phyloP scores from a whole-genome alignment of 2,888 invertebrate genomes.

The Abscondita cerata region DNA sequence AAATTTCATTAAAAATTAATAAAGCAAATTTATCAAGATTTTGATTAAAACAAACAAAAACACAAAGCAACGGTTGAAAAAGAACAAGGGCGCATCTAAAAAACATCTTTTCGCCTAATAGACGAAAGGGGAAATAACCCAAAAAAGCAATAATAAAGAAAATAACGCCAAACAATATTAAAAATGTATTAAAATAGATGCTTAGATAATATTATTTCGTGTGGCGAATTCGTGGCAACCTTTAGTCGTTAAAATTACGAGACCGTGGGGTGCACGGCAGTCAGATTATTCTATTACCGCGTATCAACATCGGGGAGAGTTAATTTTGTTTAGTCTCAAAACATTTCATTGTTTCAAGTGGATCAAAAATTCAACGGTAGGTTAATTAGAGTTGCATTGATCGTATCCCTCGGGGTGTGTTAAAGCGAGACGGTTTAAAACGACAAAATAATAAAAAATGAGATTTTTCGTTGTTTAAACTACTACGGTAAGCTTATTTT shows the following conservation, averaged over 20 bases:
- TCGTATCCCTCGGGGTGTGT: slow-evolving; percentile 52
- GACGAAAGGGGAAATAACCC: too few relatives aligned
- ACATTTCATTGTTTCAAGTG: slow-evolving; percentile 71
- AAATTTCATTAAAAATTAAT: too few relatives aligned
- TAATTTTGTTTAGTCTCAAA: slow-evolving; percentile 73
- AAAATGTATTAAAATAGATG: slow-evolving; percentile 6
- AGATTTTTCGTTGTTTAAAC: slow-evolving; percentile 2
- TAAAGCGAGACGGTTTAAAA: slow-evolving; percentile 19
- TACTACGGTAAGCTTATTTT: too few relatives aligned
- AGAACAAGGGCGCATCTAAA: too few relatives aligned
- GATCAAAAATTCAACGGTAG: slow-evolving; percentile 72
- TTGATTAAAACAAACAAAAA: too few relatives aligned
- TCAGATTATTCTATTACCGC: slow-evolving; percentile 75
- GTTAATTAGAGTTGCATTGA: slow-evolving; percentile 68
- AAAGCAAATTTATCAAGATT: too few relatives aligned
- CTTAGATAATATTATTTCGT: slow-evolving; percentile 11
- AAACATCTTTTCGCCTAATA: too few relatives aligned
- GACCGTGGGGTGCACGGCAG: slow-evolving; percentile 51
- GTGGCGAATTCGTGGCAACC: slow-evolving; percentile 21
- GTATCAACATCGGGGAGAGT: slow-evolving; percentile 69
- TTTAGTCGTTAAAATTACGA: slow-evolving; percentile 24
- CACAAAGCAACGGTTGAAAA: too few relatives aligned
- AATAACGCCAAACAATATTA: background rate
- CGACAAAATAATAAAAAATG: slow-evolving; percentile 5
- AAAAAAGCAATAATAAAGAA: too few relatives aligned